Conservation (phyloP, 2,888 invertebrate species). For the Athetis lepigone region DNA sequence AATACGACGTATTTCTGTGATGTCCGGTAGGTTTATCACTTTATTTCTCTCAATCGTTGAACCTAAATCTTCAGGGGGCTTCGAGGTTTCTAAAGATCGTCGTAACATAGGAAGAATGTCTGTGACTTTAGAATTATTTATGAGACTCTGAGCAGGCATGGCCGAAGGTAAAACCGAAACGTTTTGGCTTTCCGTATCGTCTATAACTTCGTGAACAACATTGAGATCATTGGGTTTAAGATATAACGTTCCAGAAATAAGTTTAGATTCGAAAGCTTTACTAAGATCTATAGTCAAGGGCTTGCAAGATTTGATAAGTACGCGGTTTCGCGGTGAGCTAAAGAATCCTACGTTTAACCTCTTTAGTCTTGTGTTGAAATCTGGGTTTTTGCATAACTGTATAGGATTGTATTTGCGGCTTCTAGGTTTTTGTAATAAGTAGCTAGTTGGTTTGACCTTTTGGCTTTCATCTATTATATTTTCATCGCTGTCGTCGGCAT, state of each 20-base stretch:
- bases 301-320: constrained; percentile 76
- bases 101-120: constrained; percentile 36
- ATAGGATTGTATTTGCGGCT: constrained; percentile 79
- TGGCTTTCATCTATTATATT: constrained; percentile 60
- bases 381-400: constrained; percentile 85
- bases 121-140: constrained; percentile 64
- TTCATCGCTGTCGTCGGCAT: constrained; percentile 43
- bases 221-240: constrained; percentile 61
- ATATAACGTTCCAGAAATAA: constrained; percentile 76
- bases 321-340: constrained; percentile 76
- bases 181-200: constrained; percentile 49
- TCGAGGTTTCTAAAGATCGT: constrained; percentile 15
- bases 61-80: constrained; percentile 20
- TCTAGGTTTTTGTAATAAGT: constrained; percentile 79
- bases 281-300: constrained; percentile 83
- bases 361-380: constrained; percentile 84
- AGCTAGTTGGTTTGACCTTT: constrained; percentile 74
- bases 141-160: constrained; percentile 74
- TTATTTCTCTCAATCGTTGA: constrained; percentile 72
- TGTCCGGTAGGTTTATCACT: constrained; percentile 78
- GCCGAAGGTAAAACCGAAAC: constrained; percentile 73
- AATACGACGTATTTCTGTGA: constrained; percentile 75
- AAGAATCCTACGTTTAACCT: constrained; percentile 80
- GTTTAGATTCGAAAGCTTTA: constrained; percentile 81
- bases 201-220: constrained; percentile 32